Percentiles rank a stretch among this genome's conserved stretches.
Conservation (phyloP, 2,888 invertebrate genomes). For the Drosophila fungiperda region DNA sequence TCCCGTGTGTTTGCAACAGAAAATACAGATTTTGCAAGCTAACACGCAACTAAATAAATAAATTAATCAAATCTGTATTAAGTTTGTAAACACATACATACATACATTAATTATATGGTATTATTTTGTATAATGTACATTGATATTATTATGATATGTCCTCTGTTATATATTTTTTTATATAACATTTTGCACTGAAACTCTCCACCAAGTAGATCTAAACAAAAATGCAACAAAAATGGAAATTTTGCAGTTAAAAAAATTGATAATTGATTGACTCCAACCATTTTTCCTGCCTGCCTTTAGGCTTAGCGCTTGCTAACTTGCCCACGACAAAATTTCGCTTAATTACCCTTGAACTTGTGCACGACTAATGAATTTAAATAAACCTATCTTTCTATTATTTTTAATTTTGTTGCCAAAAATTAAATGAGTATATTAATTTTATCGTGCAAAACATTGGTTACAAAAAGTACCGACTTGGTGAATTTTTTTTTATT, state of each 20-base stretch:
- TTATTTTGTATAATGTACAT: neutral
- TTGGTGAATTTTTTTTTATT: neutral
- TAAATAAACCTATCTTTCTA: conserved; percentile 45
- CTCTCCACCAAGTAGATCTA: neutral
- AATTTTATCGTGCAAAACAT: conserved; percentile 4
- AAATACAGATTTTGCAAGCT: neutral
- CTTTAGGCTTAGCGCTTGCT: neutral
- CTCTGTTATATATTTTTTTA: neutral
- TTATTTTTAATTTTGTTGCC: conserved; percentile 38
- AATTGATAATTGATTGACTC: neutral
- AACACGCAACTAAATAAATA: neutral
- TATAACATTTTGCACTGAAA: neutral
- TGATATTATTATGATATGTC: neutral
- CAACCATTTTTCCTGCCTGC: neutral
- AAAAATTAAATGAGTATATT: conserved; percentile 17
- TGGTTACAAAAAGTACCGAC: conserved; percentile 23
- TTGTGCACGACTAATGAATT: conserved; percentile 1
- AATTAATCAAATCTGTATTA: neutral
- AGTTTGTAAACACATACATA: neutral
- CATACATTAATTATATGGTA: neutral
- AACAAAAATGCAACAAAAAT: neutral
- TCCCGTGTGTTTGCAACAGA: neutral
- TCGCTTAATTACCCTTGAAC: conserved; percentile 34
- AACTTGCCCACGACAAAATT: neutral
- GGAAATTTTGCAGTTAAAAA: neutral